phyloP scores from a whole-genome alignment of 1,140 invertebrate species.

The Grapholita molesta region DNA sequence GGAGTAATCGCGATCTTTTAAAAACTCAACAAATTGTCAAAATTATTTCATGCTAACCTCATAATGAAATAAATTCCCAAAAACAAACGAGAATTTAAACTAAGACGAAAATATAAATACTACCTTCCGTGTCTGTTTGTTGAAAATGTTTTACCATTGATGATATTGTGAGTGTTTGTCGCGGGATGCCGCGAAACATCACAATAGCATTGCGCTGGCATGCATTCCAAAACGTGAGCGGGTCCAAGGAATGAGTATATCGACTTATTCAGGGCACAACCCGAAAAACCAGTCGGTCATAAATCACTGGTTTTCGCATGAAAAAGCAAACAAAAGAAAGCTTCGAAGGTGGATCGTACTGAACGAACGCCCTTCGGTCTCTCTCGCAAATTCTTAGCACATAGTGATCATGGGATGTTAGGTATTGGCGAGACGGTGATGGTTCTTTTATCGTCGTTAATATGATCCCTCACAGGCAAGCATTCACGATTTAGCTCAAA shows the following conservation, averaged over 20 bases:
- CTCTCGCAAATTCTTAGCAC: conserved; percentile 66
- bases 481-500: conserved; percentile 78
- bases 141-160: conserved; percentile 71
- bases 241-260: conserved; percentile 71
- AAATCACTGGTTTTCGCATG: conserved; percentile 65
- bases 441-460: conserved; percentile 74
- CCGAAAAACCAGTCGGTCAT: conserved; percentile 62
- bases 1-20: too few species aligned
- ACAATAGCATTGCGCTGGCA: conserved; percentile 58
- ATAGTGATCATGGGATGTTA: conserved; percentile 70
- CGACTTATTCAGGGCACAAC: conserved; percentile 40
- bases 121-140: conserved; percentile 68
- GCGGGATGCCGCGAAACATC: conserved; percentile 57
- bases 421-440: conserved; percentile 71
- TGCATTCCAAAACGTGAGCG: conserved; percentile 62
- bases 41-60: conserved; percentile 17
- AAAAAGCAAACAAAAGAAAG: conserved; percentile 68
- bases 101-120: conserved; percentile 70
- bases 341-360: conserved; percentile 35
- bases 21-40: too few species aligned
- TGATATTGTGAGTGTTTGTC: conserved; percentile 69
- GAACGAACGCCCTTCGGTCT: conserved; percentile 39
- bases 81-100: conserved; percentile 36
- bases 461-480: conserved; percentile 77
- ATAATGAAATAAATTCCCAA: conserved; percentile 61